Conservation (phyloP, 2,113 vertebrate species). For the Phoenicopterus ruber region DNA sequence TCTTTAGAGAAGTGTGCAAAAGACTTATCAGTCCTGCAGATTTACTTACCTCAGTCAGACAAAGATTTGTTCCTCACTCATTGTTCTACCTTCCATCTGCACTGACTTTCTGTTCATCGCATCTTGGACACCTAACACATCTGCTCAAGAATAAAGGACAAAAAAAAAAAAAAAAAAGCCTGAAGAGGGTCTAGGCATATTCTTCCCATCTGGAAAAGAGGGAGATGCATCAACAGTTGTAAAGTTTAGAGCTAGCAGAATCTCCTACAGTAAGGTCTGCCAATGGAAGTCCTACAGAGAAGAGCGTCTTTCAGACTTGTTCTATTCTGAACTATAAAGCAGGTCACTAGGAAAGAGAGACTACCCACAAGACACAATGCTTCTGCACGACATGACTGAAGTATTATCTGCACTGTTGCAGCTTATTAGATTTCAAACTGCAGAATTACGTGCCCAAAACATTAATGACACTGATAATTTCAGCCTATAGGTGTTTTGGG, state of each 20-base stretch:
- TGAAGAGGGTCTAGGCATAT: not conserved
- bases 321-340: not conserved
- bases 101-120: not conserved
- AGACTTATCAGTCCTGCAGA: not conserved
- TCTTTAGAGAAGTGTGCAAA: not conserved
- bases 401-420: not conserved
- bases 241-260: not conserved
- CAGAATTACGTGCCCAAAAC: not conserved
- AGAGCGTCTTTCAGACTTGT: not conserved
- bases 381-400: not conserved
- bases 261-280: not conserved
- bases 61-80: not conserved
- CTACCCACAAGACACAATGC: rapidly evolving
- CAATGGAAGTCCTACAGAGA: not conserved
- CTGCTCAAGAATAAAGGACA: not conserved
- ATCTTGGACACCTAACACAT: not conserved
- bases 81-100: not conserved
- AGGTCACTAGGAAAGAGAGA: not conserved
- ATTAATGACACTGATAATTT: not conserved
- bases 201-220: not conserved
- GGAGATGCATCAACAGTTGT: not conserved
- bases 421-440: not conserved
- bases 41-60: not conserved
- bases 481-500: not conserved
- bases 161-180: not conserved